A percentile compares a stretch with the other conserved stretches of the same genome.
phyloP scores from a whole-genome alignment of 2,797 vertebrate species.

The Otolemur crassicaudatus region DNA sequence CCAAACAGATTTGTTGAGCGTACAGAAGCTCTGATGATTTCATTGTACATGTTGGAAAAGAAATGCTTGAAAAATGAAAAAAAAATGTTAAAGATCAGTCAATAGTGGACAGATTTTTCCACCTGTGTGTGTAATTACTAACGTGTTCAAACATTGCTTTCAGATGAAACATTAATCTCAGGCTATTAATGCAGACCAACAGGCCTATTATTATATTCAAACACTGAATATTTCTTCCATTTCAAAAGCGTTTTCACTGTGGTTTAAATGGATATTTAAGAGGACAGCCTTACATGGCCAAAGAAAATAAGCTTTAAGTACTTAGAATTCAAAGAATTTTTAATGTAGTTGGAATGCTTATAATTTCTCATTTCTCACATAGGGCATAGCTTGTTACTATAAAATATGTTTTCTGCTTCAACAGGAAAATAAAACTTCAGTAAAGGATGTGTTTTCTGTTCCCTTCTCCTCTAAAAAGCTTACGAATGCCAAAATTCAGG shows the following conservation, averaged over 20 bases:
- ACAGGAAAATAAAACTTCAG: background rate
- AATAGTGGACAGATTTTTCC: background rate
- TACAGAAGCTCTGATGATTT: background rate
- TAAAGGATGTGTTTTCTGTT: background rate
- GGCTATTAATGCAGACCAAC: background rate
- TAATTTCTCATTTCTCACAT: slow-evolving; percentile 53
- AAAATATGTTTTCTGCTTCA: slow-evolving; percentile 11
- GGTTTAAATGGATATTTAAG: slow-evolving; percentile 41
- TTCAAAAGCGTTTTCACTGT: slow-evolving; percentile 38
- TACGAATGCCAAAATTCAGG: slow-evolving; percentile 18
- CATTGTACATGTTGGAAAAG: background rate
- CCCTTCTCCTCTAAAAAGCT: background rate
- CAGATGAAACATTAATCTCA: background rate
- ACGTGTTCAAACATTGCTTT: background rate
- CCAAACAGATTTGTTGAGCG: background rate
- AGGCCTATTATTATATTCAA: slow-evolving; percentile 7
- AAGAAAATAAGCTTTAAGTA: slow-evolving; percentile 56
- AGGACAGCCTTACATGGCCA: slow-evolving; percentile 26
- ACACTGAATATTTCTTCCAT: slow-evolving; percentile 7
- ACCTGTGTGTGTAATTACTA: background rate
- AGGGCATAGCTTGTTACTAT: background rate
- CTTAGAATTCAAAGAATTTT: slow-evolving; percentile 58
- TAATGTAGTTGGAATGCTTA: slow-evolving; percentile 39
- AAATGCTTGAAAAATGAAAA: background rate
- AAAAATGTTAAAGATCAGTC: background rate